Percentiles rank a stretch among this genome's conserved stretches.
These are phyloP conservation scores for Prolemur simus DNA, from an alignment of 2,113 vertebrate species.

Conservation along the genomic window DNA sequence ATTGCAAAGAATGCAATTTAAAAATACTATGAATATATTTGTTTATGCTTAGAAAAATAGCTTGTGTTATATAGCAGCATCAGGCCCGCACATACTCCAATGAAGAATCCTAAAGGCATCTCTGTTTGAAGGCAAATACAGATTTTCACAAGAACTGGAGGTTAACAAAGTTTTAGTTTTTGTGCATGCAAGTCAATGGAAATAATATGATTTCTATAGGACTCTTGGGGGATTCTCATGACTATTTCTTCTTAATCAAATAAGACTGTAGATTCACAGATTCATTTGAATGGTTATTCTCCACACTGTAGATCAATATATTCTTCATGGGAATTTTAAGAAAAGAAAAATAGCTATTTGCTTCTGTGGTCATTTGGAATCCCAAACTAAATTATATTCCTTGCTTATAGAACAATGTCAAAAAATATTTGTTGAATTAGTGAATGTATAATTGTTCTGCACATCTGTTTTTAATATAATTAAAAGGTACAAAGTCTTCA, in stretches of 20 bases:
- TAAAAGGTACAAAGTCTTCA: background rate
- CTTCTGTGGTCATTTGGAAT: background rate
- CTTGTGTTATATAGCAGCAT: background rate
- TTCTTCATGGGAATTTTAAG: background rate
- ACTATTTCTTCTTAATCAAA: background rate
- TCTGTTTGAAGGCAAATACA: background rate
- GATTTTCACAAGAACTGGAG: background rate
- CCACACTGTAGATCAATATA: background rate
- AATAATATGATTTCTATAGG: background rate
- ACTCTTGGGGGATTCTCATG: background rate
- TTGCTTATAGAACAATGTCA: background rate
- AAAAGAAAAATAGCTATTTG: conserved; percentile 21
- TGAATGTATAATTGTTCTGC: background rate
- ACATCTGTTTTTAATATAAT: conserved; percentile 11
- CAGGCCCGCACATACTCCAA: background rate
- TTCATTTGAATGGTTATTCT: background rate
- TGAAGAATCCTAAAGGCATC: background rate
- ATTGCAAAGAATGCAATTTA: background rate
- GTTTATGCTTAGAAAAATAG: background rate
- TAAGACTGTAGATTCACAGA: background rate
- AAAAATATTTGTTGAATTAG: background rate
- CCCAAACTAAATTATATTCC: background rate
- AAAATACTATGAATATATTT: background rate
- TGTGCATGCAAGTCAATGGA: background rate
- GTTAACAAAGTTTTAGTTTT: background rate